Percentiles rank a stretch among this genome's conserved stretches.
Conservation (phyloP, 2,888 invertebrate genomes). For the Aphodius granarius region DNA sequence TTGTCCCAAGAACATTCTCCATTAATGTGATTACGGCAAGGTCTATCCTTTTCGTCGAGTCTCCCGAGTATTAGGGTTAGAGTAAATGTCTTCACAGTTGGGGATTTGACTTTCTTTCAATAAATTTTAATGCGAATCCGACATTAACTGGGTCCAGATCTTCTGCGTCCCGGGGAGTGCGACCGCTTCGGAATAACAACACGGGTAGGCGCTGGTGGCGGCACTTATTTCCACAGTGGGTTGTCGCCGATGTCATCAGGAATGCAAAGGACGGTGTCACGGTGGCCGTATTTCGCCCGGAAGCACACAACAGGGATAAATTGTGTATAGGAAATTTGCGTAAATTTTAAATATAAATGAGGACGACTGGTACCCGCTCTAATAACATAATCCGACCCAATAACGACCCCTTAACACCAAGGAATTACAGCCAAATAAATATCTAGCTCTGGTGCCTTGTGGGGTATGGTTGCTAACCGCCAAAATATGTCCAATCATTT, state of each 20-base stretch:
- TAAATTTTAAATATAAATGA: conserved; percentile 48
- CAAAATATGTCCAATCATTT: neutral
- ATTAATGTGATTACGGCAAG: neutral
- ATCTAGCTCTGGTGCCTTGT: neutral
- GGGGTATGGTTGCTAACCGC: neutral
- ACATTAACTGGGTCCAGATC: neutral
- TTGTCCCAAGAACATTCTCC: neutral
- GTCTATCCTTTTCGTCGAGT: neutral
- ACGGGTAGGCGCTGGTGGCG: neutral
- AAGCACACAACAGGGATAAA: conserved; percentile 27
- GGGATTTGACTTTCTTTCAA: neutral
- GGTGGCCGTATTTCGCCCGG: conserved; percentile 18
- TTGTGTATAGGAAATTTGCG: conserved; percentile 31
- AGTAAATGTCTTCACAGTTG: neutral
- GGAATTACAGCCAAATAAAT: conserved; percentile 44
- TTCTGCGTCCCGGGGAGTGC: neutral
- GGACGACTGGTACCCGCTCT: conserved; percentile 43
- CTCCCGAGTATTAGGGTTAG: neutral
- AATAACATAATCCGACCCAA: conserved; percentile 49
- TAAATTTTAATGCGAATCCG: neutral
- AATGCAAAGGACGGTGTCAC: conserved; percentile 25
- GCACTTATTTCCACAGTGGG: neutral
- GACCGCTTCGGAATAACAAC: neutral
- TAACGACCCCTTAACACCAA: conserved; percentile 47
- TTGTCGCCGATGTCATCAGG: conserved; percentile 11